phyloP scores from a whole-genome alignment of 2,888 invertebrate species.

The Dynastes maya region DNA sequence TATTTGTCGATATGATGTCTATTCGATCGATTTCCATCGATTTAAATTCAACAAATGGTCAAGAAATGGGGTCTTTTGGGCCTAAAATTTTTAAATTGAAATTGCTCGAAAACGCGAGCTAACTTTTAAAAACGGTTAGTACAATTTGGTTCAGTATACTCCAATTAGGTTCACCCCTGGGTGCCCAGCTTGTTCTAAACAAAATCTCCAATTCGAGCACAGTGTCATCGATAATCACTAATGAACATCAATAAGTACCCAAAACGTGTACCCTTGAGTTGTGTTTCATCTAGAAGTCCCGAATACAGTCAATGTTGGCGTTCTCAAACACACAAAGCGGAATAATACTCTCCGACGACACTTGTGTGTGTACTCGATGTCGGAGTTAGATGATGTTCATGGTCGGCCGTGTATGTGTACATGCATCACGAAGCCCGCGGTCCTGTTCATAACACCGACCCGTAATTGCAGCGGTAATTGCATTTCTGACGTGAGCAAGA shows the following conservation, averaged over 20 bases:
- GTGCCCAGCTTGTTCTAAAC: too few relatives aligned
- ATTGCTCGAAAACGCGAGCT: too few relatives aligned
- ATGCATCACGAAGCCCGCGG: constrained; percentile 56
- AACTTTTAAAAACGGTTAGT: too few relatives aligned
- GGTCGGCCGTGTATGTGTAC: constrained; percentile 29
- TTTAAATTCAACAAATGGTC: too few relatives aligned
- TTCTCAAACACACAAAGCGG: constrained; percentile 20
- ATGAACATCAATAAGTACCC: neutral
- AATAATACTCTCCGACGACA: constrained; percentile 13
- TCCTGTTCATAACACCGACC: constrained; percentile 60
- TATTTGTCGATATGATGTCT: too few relatives aligned
- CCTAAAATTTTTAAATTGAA: too few relatives aligned
- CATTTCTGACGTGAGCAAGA: constrained; percentile 60
- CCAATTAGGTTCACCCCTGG: too few relatives aligned
- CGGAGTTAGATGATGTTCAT: neutral
- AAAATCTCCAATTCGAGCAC: too few relatives aligned
- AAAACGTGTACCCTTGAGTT: constrained; percentile 1
- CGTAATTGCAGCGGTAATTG: constrained; percentile 63
- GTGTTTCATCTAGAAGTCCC: neutral
- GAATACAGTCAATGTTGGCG: constrained; percentile 1
- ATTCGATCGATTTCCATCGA: too few relatives aligned
- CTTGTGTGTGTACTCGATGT: neutral
- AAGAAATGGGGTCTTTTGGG: too few relatives aligned
- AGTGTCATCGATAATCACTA: constrained; percentile 13
- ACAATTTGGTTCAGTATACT: too few relatives aligned